Evolutionary conservation across 2,797 vertebrate genomes (phyloP).

Genomic region (Gorsachius magnificus): DNA sequence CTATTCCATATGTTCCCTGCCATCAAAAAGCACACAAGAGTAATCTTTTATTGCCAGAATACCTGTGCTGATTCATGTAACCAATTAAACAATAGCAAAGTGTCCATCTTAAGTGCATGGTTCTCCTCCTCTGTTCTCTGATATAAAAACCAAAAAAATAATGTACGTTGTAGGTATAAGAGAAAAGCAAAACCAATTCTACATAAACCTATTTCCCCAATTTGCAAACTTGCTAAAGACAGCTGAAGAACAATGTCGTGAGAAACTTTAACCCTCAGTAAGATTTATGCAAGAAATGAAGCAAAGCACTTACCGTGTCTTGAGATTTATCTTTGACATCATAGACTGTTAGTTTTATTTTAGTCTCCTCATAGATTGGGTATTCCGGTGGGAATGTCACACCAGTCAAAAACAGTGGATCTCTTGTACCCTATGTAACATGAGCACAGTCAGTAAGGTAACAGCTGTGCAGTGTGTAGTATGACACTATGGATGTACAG

Average conservation of each 20-base stretch:
- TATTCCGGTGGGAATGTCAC: constrained; percentile 92
- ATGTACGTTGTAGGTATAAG: not conserved
- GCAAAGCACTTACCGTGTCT: constrained; percentile 86
- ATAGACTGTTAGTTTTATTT: constrained; percentile 94
- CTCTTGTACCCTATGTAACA: constrained; percentile 89
- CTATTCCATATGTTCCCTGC: not conserved
- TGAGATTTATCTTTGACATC: constrained; percentile 94
- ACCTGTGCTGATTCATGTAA: not conserved
- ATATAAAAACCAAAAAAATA: not conserved
- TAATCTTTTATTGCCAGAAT: not conserved
- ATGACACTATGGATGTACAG: not conserved
- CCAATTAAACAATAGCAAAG: not conserved
- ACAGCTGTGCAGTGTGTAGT: constrained; percentile 71
- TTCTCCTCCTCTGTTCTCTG: not conserved
- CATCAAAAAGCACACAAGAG: not conserved
- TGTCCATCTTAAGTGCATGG: not conserved
- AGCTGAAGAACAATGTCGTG: not conserved
- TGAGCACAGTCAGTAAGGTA: constrained; percentile 69
- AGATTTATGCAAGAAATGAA: not conserved
- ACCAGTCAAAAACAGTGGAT: constrained; percentile 95
- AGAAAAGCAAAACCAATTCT: not conserved
- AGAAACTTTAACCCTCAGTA: not conserved
- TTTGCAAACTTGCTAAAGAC: not conserved
- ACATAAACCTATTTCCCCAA: not conserved
- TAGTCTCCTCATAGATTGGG: constrained; percentile 89